These are phyloP conservation scores for Melanostigma gelatinosum DNA, from an alignment of 2,113 vertebrate species.

Conservation along the genomic window DNA sequence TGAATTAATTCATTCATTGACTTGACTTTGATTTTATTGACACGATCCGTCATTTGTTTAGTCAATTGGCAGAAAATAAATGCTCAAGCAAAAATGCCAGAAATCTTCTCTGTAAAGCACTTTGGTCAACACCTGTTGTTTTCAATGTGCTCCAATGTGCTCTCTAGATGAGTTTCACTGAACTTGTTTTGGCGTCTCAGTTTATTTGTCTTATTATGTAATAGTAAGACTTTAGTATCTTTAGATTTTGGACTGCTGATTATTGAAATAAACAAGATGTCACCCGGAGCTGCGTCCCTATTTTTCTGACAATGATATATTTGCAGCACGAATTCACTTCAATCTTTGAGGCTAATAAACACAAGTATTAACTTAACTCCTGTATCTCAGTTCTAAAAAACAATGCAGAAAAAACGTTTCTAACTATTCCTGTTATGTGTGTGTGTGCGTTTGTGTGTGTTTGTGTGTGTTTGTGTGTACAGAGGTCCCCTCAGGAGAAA, in stretches of 20 bases:
- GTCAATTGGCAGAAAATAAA: not conserved
- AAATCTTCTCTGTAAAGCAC: not conserved
- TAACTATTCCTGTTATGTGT: not conserved
- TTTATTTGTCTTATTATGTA: not conserved
- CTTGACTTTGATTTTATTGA: not conserved
- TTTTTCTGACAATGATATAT: not conserved
- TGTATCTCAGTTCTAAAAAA: not conserved
- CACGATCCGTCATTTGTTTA: not conserved
- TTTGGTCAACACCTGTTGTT: not conserved
- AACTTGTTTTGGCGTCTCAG: not conserved
- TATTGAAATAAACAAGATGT: not conserved
- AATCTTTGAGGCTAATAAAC: not conserved
- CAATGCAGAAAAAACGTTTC: conserved; percentile 7
- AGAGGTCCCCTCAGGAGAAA: conserved; percentile 65
- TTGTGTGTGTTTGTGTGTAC: conserved; percentile 37
- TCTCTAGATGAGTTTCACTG: not conserved
- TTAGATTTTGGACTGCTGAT: not conserved
- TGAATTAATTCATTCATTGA: not conserved
- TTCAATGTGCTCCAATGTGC: no score
- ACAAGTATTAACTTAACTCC: not conserved
- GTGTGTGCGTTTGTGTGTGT: not conserved
- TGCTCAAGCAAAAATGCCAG: not conserved
- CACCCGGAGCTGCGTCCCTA: not conserved
- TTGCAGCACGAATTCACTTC: not conserved
- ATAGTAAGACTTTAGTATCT: not conserved